Percentiles rank a stretch among this genome's conserved stretches.
Evolutionary conservation across 2,797 vertebrate genomes (phyloP).

Genomic region (Onychomys leucogaster): DNA sequence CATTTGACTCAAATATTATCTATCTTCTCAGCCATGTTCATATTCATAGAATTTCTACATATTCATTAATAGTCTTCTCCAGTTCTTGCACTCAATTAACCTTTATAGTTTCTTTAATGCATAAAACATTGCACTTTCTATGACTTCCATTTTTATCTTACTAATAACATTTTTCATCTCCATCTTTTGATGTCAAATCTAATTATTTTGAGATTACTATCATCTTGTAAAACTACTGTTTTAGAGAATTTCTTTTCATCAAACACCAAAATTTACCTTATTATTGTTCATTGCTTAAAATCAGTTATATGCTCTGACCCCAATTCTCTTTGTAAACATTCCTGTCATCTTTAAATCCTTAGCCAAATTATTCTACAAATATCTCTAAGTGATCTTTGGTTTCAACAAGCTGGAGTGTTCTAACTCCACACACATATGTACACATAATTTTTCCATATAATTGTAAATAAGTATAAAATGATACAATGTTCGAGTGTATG

Average conservation of each 20-base stretch:
- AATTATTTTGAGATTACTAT: conserved; percentile 84
- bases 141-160: conserved; percentile 80
- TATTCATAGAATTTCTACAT: conserved; percentile 77
- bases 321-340: neutral
- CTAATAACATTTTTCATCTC: conserved; percentile 85
- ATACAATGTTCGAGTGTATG: neutral
- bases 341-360: conserved; percentile 32
- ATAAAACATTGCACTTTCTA: conserved; percentile 73
- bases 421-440: neutral
- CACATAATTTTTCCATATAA: neutral
- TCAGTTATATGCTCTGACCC: conserved; percentile 59
- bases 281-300: conserved; percentile 62
- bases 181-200: conserved; percentile 84
- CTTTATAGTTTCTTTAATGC: conserved; percentile 85
- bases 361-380: conserved; percentile 47
- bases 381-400: neutral
- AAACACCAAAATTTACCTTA: conserved; percentile 77
- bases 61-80: conserved; percentile 80
- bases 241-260: conserved; percentile 83
- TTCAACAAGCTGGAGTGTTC: neutral
- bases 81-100: conserved; percentile 89
- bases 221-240: conserved; percentile 79
- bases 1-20: neutral
- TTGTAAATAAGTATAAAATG: neutral
- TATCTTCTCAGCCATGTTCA: conserved; percentile 55